Percentiles rank a stretch among this genome's conserved stretches.
phyloP scores from a whole-genome alignment of 2,113 vertebrate genomes.

The Beaufortia kweichowensis region DNA sequence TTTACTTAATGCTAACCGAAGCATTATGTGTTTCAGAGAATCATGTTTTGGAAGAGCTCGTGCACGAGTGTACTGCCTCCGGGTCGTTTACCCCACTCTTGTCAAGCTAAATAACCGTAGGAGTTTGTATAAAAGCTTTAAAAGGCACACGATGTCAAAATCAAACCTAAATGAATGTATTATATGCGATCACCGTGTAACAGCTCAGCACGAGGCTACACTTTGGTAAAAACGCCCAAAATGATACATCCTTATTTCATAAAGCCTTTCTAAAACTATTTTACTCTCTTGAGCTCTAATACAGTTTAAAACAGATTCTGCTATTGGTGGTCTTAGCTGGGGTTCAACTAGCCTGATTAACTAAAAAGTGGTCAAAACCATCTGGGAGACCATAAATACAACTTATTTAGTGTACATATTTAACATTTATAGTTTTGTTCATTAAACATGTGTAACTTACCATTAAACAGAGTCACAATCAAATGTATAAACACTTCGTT shows the following conservation, averaged over 20 bases:
- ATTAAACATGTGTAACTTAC: no score
- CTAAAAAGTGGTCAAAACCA: no score
- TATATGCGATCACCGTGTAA: background rate
- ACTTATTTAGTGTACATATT: no score
- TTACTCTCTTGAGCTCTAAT: background rate
- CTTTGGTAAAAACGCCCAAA: background rate
- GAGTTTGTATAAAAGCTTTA: constrained; percentile 6
- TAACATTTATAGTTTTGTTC: no score
- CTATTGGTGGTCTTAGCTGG: no score
- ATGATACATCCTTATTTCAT: background rate
- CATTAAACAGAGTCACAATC: no score
- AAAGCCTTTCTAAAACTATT: background rate
- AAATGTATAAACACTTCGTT: no score
- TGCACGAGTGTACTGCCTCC: background rate
- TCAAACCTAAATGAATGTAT: constrained; percentile 11
- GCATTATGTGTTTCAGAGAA: background rate
- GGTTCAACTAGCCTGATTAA: no score
- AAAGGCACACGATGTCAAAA: background rate
- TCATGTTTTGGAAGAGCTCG: background rate
- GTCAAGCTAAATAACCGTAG: background rate
- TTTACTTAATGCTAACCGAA: background rate
- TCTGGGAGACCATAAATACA: no score
- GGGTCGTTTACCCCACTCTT: background rate
- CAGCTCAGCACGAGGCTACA: background rate
- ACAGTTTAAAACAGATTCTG: background rate